These are phyloP conservation scores for Suncus etruscus DNA, from an alignment of 2,113 vertebrate species.

Conservation along the genomic window DNA sequence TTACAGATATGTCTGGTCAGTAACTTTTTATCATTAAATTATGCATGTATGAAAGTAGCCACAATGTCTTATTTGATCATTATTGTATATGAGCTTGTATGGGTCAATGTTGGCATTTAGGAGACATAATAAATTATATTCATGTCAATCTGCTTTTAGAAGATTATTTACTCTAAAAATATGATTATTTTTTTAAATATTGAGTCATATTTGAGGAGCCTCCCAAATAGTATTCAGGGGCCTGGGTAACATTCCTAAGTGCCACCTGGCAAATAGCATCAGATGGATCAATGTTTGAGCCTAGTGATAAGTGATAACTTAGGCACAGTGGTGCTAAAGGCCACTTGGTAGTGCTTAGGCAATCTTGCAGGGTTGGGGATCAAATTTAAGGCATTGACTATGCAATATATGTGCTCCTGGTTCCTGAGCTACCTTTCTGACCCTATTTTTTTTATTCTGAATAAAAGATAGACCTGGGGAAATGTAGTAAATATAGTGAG, in stretches of 20 bases:
- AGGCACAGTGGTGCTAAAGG: too few species aligned
- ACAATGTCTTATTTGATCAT: neutral
- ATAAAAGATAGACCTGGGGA: constrained; percentile 6
- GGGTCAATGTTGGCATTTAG: neutral
- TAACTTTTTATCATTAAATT: neutral
- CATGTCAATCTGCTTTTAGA: constrained; percentile 20
- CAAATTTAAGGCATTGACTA: too few species aligned
- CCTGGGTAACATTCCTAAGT: too few species aligned
- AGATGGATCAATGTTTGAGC: too few species aligned
- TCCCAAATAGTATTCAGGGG: too few species aligned
- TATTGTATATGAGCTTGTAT: neutral
- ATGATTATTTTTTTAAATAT: neutral
- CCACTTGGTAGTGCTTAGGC: too few species aligned
- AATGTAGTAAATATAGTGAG: neutral
- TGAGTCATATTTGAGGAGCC: too few species aligned
- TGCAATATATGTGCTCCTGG: too few species aligned
- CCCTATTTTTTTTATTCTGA: constrained; percentile 48
- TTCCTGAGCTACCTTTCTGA: too few species aligned
- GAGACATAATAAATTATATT: neutral
- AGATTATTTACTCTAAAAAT: constrained; percentile 22
- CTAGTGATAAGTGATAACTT: too few species aligned
- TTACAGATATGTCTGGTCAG: neutral
- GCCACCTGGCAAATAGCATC: too few species aligned
- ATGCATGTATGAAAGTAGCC: neutral
- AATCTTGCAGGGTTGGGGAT: too few species aligned